These are phyloP conservation scores for Sycobia sp. DNA, from an alignment of 1,140 invertebrate genomes.

Conservation along the genomic window DNA sequence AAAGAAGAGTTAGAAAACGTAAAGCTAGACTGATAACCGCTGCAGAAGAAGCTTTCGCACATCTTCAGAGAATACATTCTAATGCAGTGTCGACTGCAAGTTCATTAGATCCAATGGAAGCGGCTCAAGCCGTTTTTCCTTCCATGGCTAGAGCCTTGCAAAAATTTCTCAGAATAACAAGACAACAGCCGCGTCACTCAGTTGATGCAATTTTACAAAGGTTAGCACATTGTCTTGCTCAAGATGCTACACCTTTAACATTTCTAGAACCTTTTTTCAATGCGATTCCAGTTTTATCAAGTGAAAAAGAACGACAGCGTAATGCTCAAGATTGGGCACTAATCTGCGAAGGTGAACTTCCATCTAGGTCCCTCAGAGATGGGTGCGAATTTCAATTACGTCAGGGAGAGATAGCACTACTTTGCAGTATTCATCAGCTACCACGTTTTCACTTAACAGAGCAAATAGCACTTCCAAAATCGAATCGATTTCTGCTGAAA, in stretches of 20 bases:
- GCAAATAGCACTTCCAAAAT: conserved; percentile 93
- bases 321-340: conserved; percentile 89
- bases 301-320: conserved; percentile 75
- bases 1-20: conserved; percentile 88
- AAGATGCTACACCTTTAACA: conserved; percentile 90
- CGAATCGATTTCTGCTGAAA: conserved; percentile 92
- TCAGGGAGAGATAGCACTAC: conserved; percentile 90
- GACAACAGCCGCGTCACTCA: conserved; percentile 93
- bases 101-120: conserved; percentile 91
- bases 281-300: conserved; percentile 78
- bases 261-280: conserved; percentile 90
- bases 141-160: conserved; percentile 93
- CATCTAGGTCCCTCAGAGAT: conserved; percentile 82
- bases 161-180: conserved; percentile 92
- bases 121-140: conserved; percentile 95
- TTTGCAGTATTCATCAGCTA: conserved; percentile 83
- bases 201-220: conserved; percentile 89
- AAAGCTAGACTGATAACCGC: conserved; percentile 87
- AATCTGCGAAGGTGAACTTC: conserved; percentile 83
- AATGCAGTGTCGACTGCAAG: conserved; percentile 63
- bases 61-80: conserved; percentile 83
- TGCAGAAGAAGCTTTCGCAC: conserved; percentile 96
- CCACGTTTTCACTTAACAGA: conserved; percentile 94
- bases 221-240: conserved; percentile 85
- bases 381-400: conserved; percentile 88